Evolutionary conservation across 1,140 invertebrate genomes (phyloP), one percentile per base, ranked within the genome.

Genomic region (Achroia grisella): DNA sequence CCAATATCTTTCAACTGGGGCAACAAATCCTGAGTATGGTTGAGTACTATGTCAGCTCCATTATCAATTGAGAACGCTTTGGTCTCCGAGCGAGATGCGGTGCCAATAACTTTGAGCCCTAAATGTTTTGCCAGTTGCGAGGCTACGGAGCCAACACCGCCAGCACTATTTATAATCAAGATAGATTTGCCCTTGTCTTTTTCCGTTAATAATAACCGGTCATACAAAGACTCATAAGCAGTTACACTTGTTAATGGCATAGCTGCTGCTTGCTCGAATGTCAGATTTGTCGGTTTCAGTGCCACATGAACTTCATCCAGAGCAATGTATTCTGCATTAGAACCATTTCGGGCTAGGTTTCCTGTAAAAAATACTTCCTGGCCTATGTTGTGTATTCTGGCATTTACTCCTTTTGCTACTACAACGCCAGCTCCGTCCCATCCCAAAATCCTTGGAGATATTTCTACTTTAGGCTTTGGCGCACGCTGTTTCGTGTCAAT

Each of bases 341-440:
- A 59, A 8, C 80, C 80, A 62, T 63, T 78, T 44, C 44, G 71
- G 10, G 57, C 53, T 17, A 78, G 33, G 50, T 78, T 63, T 11
- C 67, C 77, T 3, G 72, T 77, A 42, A 84, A 84, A 41, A 76
- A 66, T 0, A 84, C 77, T 53, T 79, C 62, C 44, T 81, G 76
- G 9, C 77, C 75, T 11, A 80, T 37, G 15, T 77, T 71, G 15
- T 72, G 69, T 27, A 40, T 36, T 41, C 66, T 71, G 0, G 62
- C 51, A 4, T 55, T 44, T 12, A 62, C 52, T 39, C 77, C 80
- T 62, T 69, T 77, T 23, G 51, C 56, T n/a, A 68, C 67, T 1
- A 84, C 48, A 28, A 73, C 49, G 31, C 80, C 80, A 4, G 77
- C 52, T 13, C 80, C 80, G 36, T 84, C 80, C 57, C 63, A 81